Conservation (phyloP, 2,888 invertebrate genomes). For the Dolichopus griseipennis region DNA sequence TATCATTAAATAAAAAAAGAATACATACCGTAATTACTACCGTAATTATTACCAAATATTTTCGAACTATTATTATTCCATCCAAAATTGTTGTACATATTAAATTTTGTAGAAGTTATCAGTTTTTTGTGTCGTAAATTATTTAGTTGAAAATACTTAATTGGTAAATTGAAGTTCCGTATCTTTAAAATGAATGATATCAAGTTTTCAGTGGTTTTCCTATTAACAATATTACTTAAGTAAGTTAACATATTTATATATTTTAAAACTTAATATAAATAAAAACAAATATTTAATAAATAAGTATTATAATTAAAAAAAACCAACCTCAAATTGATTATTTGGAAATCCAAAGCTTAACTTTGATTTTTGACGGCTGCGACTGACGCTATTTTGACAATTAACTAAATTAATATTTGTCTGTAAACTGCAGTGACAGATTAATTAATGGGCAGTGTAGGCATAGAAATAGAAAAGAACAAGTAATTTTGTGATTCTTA, state of each 20-base stretch:
- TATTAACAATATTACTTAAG: background rate
- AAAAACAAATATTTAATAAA: background rate
- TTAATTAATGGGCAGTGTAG: too few species aligned
- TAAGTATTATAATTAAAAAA: background rate
- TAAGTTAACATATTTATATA: background rate
- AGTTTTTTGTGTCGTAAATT: background rate
- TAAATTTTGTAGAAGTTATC: background rate
- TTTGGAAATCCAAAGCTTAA: too few species aligned
- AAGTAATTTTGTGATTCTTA: too few species aligned
- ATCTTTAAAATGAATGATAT: background rate
- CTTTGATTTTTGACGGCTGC: too few species aligned
- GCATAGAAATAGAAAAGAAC: too few species aligned
- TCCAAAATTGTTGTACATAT: background rate
- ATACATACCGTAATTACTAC: background rate
- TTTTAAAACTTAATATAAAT: background rate
- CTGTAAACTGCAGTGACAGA: too few species aligned
- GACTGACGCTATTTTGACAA: too few species aligned
- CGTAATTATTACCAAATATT: background rate
- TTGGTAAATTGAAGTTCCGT: background rate
- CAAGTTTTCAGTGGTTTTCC: background rate
- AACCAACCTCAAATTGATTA: background rate
- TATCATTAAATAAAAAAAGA: too few species aligned
- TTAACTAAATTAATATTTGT: too few species aligned
- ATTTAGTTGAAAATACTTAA: background rate
- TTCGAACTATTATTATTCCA: background rate